phyloP scores from a whole-genome alignment of 2,888 invertebrate genomes.

The Tryphoninae sp. region DNA sequence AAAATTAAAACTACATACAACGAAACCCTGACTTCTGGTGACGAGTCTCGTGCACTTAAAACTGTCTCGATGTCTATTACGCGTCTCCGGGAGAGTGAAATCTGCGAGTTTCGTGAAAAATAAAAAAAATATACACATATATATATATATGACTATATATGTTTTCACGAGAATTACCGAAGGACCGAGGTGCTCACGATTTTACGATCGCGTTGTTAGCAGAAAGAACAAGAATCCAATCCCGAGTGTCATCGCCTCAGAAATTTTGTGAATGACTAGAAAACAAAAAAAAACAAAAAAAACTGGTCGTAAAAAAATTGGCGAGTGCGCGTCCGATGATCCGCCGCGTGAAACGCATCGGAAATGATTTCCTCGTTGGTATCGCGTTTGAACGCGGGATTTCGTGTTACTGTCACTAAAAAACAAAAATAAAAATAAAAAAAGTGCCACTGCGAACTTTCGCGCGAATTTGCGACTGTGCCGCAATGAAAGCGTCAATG shows the following conservation, averaged over 20 bases:
- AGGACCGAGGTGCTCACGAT: slow-evolving; percentile 27
- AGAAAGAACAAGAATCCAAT: slow-evolving; percentile 38
- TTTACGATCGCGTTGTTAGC: slow-evolving; percentile 43
- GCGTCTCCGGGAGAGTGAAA: slow-evolving; percentile 52
- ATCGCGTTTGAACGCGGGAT: slow-evolving; percentile 22
- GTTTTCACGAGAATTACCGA: slow-evolving; percentile 39
- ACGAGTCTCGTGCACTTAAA: slow-evolving; percentile 42
- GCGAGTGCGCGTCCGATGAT: slow-evolving; percentile 48
- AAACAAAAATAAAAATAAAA: neutral
- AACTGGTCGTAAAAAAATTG: slow-evolving; percentile 17
- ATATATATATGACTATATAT: slow-evolving; percentile 1
- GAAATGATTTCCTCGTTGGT: slow-evolving; percentile 16
- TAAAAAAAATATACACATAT: neutral
- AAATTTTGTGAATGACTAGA: slow-evolving; percentile 29
- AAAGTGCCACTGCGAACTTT: slow-evolving; percentile 21
- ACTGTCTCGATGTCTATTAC: slow-evolving; percentile 52
- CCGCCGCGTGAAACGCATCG: slow-evolving; percentile 37
- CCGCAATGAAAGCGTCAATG: neutral
- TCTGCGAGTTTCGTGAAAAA: slow-evolving; percentile 45
- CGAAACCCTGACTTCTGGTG: slow-evolving; percentile 26
- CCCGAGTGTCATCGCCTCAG: slow-evolving; percentile 56
- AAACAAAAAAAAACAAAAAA: neutral
- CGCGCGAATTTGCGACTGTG: slow-evolving; percentile 12
- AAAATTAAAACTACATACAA: neutral
- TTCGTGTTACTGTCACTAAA: slow-evolving; percentile 15